Percentiles rank a stretch among this genome's conserved stretches.
These are phyloP conservation scores for Venusia cambrica DNA, from an alignment of 2,888 invertebrate genomes.

Conservation along the genomic window DNA sequence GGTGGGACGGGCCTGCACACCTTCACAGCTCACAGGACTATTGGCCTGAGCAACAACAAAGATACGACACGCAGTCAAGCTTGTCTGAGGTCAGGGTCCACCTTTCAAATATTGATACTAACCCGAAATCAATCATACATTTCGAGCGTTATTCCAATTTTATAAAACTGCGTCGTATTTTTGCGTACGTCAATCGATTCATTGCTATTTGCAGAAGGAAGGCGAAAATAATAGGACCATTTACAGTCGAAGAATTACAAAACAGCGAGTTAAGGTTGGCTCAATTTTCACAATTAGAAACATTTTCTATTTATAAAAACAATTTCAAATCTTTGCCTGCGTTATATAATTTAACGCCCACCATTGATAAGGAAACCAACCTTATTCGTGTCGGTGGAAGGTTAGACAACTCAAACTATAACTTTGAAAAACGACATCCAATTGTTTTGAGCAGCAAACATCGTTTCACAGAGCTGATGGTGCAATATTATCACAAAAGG, in stretches of 20 bases:
- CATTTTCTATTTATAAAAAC: constrained; percentile 1
- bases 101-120: too few species aligned
- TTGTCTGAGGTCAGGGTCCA: too few species aligned
- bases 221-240: constrained; percentile 6
- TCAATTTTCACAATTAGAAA: constrained; percentile 2
- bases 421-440: constrained; percentile 4
- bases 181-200: constrained; percentile 2
- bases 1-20: too few species aligned
- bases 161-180: neutral
- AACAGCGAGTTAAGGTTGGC: constrained; percentile 1
- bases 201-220: neutral
- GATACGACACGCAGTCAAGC: too few species aligned
- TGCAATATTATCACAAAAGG: constrained; percentile 5
- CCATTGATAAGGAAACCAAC: neutral
- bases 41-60: too few species aligned
- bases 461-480: constrained; percentile 2
- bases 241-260: constrained; percentile 1
- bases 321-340: constrained; percentile 2
- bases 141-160: neutral
- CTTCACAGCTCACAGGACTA: too few species aligned
- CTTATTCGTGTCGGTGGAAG: neutral
- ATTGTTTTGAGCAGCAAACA: constrained; percentile 1
- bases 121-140: too few species aligned
- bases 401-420: constrained; percentile 1
- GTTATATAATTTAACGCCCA: constrained; percentile 7